Evolutionary conservation across 1,140 invertebrate species (phyloP), one percentile per base, ranked within the genome.

Genomic region (Zaprionus tsacasi): DNA sequence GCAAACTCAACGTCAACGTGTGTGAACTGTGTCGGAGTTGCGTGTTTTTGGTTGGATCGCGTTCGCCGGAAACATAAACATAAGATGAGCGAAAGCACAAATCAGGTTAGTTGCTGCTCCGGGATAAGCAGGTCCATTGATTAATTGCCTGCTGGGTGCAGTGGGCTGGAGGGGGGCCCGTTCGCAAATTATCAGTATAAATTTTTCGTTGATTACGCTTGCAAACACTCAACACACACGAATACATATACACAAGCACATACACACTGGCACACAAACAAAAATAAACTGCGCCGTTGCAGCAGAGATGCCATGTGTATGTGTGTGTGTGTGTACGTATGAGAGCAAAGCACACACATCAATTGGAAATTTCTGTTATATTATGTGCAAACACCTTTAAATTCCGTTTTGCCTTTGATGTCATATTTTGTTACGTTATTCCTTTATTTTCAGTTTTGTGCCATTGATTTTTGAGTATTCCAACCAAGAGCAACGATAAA

Each of bases 31-130:
- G n/a, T 67, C 36, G 6, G 66, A 57, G 71, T 67, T 74, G 66
- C 66, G 58, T 63, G 71, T 70, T 74, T 74, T 74, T 21, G 21
- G 27, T 30, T 30, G 72, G 54, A 15, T 59, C 54, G 72, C 72
- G 72, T 59, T 75, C 36, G 72, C 72, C 72, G 72, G 72, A 75
- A 74, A 64, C 72, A 75, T 75, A 75, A 76, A 76, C 73, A 77
- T 61, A 86, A 71, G 73, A 89, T 89, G 85, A 89, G 78, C 85
- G 85, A 90, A 68, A 89, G 78, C 79, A 89, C 78, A 61, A 89
- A 89, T 82, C 85, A 89, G 85, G 85, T 89, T 89, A 76, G 82
- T 86, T 86, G 80, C 56, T 73, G 79, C 59, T 35, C 60, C 73
- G 78, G 76, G 58, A 78, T 40, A 48, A 76, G 7, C 54, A 64